A percentile compares a stretch with the other conserved stretches of the same genome.
Conservation (phyloP, 2,888 invertebrate genomes). For the Hermodice carunculata region DNA sequence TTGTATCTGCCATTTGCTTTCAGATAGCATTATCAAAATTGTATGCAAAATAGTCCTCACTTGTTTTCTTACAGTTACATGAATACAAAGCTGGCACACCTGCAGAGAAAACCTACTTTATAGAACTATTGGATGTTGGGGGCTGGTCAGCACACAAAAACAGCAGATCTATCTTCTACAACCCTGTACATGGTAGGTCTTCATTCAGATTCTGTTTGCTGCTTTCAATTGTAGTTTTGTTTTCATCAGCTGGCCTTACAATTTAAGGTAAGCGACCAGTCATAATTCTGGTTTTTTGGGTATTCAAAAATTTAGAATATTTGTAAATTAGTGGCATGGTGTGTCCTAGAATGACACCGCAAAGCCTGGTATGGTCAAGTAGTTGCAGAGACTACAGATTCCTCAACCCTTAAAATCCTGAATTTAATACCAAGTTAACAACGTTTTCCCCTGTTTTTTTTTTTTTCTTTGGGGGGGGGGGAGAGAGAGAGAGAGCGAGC, state of each 20-base stretch:
- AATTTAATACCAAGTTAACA: too few species aligned
- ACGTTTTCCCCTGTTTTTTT: too few species aligned
- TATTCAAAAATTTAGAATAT: background rate
- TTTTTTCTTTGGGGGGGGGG: too few species aligned
- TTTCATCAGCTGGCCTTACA: background rate
- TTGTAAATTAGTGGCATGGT: background rate
- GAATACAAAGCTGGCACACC: conserved; percentile 95
- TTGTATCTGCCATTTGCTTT: background rate
- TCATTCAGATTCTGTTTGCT: background rate
- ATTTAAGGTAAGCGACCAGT: background rate
- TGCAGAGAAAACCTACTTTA: conserved; percentile 89
- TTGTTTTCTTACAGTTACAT: conserved; percentile 76
- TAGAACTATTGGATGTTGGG: conserved; percentile 98
- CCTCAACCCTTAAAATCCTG: too few species aligned
- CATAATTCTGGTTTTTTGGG: background rate
- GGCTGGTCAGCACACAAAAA: conserved; percentile 94
- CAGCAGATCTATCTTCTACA: conserved; percentile 94
- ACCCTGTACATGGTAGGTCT: conserved; percentile 85
- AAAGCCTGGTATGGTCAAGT: too few species aligned
- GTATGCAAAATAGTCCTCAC: background rate
- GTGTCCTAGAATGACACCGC: too few species aligned
- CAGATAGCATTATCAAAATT: background rate
- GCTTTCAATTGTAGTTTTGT: background rate
- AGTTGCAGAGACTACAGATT: too few species aligned
- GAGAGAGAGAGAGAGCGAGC: too few species aligned